phyloP scores from a whole-genome alignment of 2,797 vertebrate species.

The Vultur gryphus region DNA sequence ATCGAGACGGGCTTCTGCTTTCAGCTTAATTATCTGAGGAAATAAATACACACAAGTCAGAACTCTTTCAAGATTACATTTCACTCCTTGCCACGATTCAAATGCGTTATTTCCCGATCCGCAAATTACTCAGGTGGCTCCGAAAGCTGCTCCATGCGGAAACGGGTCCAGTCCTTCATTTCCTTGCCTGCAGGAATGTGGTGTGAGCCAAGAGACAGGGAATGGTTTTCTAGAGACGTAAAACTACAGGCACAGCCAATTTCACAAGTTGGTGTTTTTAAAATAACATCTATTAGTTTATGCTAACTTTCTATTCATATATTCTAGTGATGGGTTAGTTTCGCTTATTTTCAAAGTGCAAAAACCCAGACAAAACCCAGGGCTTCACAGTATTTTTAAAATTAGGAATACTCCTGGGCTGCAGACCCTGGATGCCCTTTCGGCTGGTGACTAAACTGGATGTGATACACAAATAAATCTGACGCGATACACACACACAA shows the following conservation, averaged over 20 bases:
- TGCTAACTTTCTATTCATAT: background rate
- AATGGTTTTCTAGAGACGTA: background rate
- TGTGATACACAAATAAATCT: background rate
- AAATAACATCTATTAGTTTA: background rate
- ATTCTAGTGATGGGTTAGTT: rapidly evolving
- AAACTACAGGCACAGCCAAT: background rate
- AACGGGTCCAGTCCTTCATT: background rate
- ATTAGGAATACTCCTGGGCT: background rate
- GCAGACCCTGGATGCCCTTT: background rate
- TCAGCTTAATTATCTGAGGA: conserved; percentile 89
- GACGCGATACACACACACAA: background rate
- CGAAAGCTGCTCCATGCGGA: background rate
- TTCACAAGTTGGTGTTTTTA: background rate
- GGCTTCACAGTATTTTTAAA: background rate
- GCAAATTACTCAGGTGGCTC: rapidly evolving
- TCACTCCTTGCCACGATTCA: rapidly evolving
- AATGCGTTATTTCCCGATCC: rapidly evolving
- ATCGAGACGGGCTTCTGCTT: conserved; percentile 93
- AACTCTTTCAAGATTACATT: rapidly evolving
- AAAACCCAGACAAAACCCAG: background rate
- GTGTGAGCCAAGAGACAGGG: background rate
- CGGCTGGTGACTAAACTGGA: background rate
- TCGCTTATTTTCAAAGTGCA: background rate
- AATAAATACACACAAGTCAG: background rate
- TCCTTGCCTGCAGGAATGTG: background rate